Evolutionary conservation across 2,113 vertebrate species (phyloP), one percentile per base, ranked within the genome.

Genomic region (Oenanthe melanoleuca): DNA sequence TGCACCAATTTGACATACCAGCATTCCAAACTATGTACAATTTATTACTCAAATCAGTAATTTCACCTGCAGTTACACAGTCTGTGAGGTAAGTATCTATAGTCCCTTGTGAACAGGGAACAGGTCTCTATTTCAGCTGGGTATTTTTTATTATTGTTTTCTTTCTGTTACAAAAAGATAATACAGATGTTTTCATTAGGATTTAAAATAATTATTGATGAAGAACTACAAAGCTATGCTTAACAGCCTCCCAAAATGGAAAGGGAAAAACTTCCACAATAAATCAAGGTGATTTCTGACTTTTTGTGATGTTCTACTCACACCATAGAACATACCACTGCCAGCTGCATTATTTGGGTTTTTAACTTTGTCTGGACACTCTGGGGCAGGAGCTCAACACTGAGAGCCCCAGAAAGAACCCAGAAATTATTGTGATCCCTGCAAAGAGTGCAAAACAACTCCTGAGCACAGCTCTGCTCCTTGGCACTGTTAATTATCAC

Each of bases 321-420:
- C 12, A 50, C 31, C 24, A 59, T 0, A 42, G 24, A 24, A 84
- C 69, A 55, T 0, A 3, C 2, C 53, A 4, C 23, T 45, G 33
- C n/a, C 53, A 45, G 16, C 7, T 28, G 15, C 20, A 1, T 10
- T 9, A 1, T 0, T 24, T 19, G 24, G 6, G 12, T 0, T 78
- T 86, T 19, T 14, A 56, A 25, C 69, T 47, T 42, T 9, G 1
- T 4, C 33, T 59, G 50, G 63, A 5, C 8, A 6, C 49, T 40
- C 29, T 15, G 63, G 9, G 80, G 37, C 49, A 45, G 29, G 10
- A 89, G 23, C 2, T 14, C 18, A 24, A 8, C 5, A n/a, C 28
- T 3, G 11, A 74, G 17, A 56, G 31, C 49, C 52, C 34, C n/a
- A 34, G 26, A 31, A 66, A 11, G 7, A 28, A 11, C 24, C 24